Evolutionary conservation across 2,888 invertebrate genomes (phyloP).

Genomic region (Dicycla oo): DNA sequence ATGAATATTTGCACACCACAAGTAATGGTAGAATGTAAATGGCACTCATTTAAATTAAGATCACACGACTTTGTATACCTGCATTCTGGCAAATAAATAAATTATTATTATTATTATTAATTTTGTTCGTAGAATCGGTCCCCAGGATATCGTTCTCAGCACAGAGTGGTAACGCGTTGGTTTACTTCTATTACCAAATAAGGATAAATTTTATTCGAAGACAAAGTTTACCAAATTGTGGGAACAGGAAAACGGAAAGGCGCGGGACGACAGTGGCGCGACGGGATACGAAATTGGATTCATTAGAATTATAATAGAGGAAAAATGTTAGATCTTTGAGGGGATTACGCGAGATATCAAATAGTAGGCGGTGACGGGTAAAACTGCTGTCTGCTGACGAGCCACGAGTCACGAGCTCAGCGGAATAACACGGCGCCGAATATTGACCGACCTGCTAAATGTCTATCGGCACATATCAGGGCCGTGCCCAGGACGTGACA

Average conservation of each 20-base stretch:
- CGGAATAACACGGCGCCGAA: background rate
- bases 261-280: background rate
- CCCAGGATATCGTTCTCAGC: background rate
- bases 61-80: no score
- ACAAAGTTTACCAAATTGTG: conserved; percentile 21
- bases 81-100: no score
- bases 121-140: no score
- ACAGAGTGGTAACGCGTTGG: conserved; percentile 17
- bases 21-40: no score
- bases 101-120: no score
- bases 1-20: no score
- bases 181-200: conserved; percentile 36
- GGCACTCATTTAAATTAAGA: no score
- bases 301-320: conserved; percentile 25
- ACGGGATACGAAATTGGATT: conserved; percentile 11
- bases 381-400: background rate
- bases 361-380: background rate
- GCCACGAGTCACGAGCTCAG: background rate
- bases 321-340: background rate
- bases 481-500: background rate
- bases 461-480: background rate
- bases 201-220: conserved; percentile 33
- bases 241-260: conserved; percentile 24
- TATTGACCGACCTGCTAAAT: no score
- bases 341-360: background rate